These are phyloP conservation scores for Saimiri boliviensis DNA, from an alignment of 2,113 vertebrate genomes.

Conservation along the genomic window DNA sequence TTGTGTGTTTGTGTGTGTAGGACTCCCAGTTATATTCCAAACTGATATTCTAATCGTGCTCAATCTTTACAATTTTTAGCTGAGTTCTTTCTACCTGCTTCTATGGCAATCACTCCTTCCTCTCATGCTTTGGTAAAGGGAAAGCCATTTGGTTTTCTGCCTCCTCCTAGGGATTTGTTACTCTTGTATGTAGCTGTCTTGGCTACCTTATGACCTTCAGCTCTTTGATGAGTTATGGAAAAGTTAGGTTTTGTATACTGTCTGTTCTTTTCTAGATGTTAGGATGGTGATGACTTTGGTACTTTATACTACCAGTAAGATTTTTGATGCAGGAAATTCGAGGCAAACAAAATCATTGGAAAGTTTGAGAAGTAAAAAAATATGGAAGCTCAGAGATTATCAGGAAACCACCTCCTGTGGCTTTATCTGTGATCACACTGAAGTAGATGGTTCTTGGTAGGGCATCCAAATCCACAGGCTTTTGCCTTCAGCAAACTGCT, in stretches of 20 bases:
- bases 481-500: not conserved
- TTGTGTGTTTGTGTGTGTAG: not conserved
- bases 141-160: not conserved
- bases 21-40: not conserved
- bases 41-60: not conserved
- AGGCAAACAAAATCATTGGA: not conserved
- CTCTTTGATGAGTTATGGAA: not conserved
- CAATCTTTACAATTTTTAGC: not conserved
- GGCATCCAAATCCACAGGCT: not conserved
- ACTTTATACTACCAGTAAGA: not conserved
- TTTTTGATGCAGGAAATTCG: not conserved
- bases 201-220: not conserved
- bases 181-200: not conserved
- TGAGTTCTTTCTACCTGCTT: not conserved
- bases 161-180: not conserved
- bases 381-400: not conserved
- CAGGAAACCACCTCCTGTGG: accelerated
- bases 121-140: not conserved
- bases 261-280: not conserved
- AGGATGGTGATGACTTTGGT: not conserved
- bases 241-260: not conserved
- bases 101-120: not conserved
- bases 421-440: not conserved
- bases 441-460: not conserved
- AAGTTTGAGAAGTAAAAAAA: not conserved